These are phyloP conservation scores for Eupithecia abbreviata DNA, from an alignment of 2,888 invertebrate genomes.

Conservation along the genomic window DNA sequence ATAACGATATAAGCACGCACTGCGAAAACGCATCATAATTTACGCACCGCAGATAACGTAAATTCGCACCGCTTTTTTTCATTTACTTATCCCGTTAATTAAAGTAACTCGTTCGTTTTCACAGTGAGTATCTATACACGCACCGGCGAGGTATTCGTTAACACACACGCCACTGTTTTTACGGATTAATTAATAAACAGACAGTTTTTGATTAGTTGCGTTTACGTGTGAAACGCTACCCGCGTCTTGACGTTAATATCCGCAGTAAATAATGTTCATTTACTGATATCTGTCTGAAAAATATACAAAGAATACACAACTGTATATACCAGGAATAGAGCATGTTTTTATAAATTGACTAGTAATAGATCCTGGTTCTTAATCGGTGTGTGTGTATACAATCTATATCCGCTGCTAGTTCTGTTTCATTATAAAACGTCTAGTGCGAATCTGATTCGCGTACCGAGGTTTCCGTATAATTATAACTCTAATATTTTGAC, in stretches of 20 bases:
- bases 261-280: conserved; percentile 44
- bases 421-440: neutral
- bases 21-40: conserved; percentile 22
- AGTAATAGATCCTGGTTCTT: neutral
- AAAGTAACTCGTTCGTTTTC: conserved; percentile 14
- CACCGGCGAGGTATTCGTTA: conserved; percentile 54
- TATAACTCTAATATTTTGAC: no score
- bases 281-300: neutral
- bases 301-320: neutral
- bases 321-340: neutral
- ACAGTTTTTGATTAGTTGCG: conserved; percentile 53
- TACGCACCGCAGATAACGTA: conserved; percentile 7
- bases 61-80: neutral
- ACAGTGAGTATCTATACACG: conserved; percentile 36
- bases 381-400: neutral
- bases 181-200: conserved; percentile 47
- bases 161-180: conserved; percentile 53
- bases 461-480: no score
- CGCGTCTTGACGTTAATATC: conserved; percentile 45
- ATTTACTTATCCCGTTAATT: neutral
- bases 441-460: no score
- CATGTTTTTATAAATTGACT: neutral
- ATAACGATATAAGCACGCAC: conserved; percentile 34
- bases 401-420: neutral
- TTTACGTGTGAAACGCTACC: conserved; percentile 59